A percentile compares a stretch with the other conserved stretches of the same genome.
Conservation (phyloP, 2,888 invertebrate species). For the Azorinus chamasolen region DNA sequence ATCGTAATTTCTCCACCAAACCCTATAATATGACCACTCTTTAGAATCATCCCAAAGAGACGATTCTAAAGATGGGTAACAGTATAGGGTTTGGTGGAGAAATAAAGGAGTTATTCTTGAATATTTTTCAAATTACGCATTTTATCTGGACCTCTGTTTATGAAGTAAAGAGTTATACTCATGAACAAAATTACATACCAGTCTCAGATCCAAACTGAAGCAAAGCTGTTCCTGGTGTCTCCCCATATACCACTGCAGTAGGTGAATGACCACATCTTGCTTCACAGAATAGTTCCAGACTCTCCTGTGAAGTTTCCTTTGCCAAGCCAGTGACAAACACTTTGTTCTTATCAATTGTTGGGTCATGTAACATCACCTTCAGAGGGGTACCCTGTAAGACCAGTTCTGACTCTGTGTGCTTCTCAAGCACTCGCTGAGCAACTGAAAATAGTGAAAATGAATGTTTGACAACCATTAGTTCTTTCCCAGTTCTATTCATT, state of each 20-base stretch:
- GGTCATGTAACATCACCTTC: slow-evolving; percentile 14
- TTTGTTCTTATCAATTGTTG: slow-evolving; percentile 27
- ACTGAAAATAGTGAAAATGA: slow-evolving; percentile 9
- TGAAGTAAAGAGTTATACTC: too few relatives aligned
- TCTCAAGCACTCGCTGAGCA: slow-evolving; percentile 16
- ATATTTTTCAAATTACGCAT: too few relatives aligned
- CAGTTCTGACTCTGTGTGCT: background rate
- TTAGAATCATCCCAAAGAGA: too few relatives aligned
- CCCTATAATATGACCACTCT: too few relatives aligned
- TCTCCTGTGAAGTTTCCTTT: slow-evolving; percentile 37
- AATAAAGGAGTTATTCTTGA: too few relatives aligned
- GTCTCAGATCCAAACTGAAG: slow-evolving; percentile 19
- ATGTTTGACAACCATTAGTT: background rate
- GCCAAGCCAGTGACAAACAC: slow-evolving; percentile 38
- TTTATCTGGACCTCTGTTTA: too few relatives aligned
- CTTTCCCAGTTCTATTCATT: too few relatives aligned
- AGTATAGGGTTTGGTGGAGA: too few relatives aligned
- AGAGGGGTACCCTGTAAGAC: background rate
- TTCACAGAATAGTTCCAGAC: slow-evolving; percentile 25
- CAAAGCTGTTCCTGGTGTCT: slow-evolving; percentile 49
- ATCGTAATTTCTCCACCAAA: too few relatives aligned
- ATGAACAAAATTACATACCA: too few relatives aligned
- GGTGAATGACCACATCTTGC: slow-evolving; percentile 4
- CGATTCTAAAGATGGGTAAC: too few relatives aligned
- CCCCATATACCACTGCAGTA: slow-evolving; percentile 18